Conservation (phyloP, 2,888 invertebrate genomes). For the Pristionchus fissidentatus region DNA sequence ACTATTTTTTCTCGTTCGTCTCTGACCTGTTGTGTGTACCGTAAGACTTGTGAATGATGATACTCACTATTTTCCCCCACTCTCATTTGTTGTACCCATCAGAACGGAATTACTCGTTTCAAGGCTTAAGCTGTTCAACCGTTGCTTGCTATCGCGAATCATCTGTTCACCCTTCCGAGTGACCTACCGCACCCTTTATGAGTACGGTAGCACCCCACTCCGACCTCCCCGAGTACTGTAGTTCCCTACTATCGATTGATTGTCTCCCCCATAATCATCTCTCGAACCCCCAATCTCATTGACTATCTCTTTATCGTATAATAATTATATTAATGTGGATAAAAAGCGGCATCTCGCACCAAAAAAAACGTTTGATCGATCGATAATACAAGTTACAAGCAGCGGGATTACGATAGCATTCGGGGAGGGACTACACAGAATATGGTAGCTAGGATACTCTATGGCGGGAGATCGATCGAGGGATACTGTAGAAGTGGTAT, state of each 20-base stretch:
- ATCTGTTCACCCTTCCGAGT: neutral
- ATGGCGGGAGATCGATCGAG: constrained; percentile 19
- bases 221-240: neutral
- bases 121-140: constrained; percentile 10
- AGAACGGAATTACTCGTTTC: neutral
- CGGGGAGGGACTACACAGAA: neutral
- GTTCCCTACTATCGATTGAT: neutral
- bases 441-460: constrained; percentile 4
- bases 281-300: neutral
- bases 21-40: constrained; percentile 22
- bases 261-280: neutral
- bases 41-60: constrained; percentile 26
- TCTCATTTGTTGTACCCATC: neutral
- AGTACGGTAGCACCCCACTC: neutral
- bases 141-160: constrained; percentile 15
- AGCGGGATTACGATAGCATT: neutral
- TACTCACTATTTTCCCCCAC: constrained; percentile 4
- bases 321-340: constrained; percentile 2
- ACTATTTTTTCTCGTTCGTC: constrained; percentile 17
- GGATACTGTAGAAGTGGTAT: neutral
- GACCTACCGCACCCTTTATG: neutral
- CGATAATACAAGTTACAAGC: constrained; percentile 9
- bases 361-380: neutral
- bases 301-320: constrained; percentile 35
- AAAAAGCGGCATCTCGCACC: constrained; percentile 28